A percentile compares a stretch with the other conserved stretches of the same genome.
phyloP scores from a whole-genome alignment of 1,140 invertebrate genomes.

The Camponotus floridanus region DNA sequence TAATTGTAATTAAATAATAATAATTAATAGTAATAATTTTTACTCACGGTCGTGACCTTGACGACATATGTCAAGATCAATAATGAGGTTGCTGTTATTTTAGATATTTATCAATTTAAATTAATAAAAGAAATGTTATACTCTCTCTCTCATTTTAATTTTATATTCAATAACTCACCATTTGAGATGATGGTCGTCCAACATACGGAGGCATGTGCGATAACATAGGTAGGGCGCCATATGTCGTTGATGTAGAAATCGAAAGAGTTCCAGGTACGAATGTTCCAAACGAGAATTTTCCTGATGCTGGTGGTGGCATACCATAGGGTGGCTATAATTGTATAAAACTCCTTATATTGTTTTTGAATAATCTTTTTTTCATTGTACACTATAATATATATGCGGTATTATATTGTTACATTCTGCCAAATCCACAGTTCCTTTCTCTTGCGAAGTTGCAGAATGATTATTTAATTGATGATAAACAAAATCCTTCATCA shows the following conservation, averaged over 20 bases:
- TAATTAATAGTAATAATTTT: too few species aligned
- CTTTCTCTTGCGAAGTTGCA: too few species aligned
- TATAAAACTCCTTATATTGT: background rate
- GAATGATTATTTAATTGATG: too few species aligned
- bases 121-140: background rate
- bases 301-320: constrained; percentile 75
- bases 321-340: constrained; percentile 79
- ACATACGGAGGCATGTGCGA: constrained; percentile 79
- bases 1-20: too few species aligned
- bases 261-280: constrained; percentile 79
- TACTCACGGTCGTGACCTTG: too few species aligned
- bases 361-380: background rate
- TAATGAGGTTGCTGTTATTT: too few species aligned
- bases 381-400: too few species aligned
- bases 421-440: too few species aligned
- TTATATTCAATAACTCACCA: constrained; percentile 72
- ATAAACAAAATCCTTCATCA: too few species aligned
- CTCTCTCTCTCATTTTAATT: background rate
- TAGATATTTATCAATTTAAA: too few species aligned
- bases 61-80: too few species aligned
- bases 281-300: constrained; percentile 79
- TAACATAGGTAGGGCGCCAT: constrained; percentile 80
- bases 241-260: constrained; percentile 76
- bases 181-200: constrained; percentile 81
- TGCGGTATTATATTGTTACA: too few species aligned